Evolutionary conservation across 2,113 vertebrate genomes (phyloP).

Genomic region (Nycticryphes semicollaris): DNA sequence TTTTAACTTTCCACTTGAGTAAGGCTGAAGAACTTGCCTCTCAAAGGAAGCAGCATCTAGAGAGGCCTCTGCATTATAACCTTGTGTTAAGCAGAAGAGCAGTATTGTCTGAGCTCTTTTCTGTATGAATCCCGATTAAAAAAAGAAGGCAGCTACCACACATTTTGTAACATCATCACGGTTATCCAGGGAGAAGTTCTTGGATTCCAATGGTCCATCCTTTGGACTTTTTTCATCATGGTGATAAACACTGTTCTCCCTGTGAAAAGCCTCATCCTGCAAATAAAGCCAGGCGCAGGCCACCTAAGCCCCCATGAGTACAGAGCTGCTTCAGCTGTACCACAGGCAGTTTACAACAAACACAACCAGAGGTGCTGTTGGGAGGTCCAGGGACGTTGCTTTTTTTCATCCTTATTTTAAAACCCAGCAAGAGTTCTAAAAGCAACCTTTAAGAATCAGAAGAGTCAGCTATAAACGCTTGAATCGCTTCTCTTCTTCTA

Average conservation of each 20-base stretch:
- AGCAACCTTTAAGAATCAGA: neutral
- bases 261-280: neutral
- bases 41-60: neutral
- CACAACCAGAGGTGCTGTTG: neutral
- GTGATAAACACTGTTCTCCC: neutral
- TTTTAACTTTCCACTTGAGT: neutral
- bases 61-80: neutral
- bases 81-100: accelerated
- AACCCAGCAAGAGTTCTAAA: neutral
- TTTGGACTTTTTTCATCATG: neutral
- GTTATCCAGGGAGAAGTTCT: neutral
- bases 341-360: neutral
- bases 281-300: neutral
- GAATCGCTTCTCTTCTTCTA: neutral
- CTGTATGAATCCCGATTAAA: neutral
- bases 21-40: neutral
- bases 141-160: neutral
- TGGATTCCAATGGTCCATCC: neutral
- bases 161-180: accelerated
- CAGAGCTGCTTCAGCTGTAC: neutral
- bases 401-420: neutral
- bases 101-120: neutral
- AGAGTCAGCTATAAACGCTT: neutral
- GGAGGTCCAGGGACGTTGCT: neutral
- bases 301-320: accelerated